Conservation (phyloP, 2,888 invertebrate genomes). For the Eilema sororculum region DNA sequence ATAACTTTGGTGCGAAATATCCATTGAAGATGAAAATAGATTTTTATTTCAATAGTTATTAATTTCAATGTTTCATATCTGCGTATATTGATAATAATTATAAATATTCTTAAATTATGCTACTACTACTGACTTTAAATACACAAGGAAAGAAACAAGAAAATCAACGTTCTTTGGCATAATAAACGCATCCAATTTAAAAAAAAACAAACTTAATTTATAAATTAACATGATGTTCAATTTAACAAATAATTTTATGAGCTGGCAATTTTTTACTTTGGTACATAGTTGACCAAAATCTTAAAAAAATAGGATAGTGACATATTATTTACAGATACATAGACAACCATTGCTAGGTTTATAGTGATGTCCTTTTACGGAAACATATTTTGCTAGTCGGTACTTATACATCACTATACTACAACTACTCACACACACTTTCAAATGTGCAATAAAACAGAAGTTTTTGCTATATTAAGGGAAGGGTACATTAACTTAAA, state of each 20-base stretch:
- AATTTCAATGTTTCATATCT: not conserved
- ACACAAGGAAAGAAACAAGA: constrained; percentile 34
- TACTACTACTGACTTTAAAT: constrained; percentile 8
- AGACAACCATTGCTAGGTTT: constrained; percentile 16
- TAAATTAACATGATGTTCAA: constrained; percentile 41
- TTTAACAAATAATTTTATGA: constrained; percentile 30
- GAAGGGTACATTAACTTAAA: not conserved
- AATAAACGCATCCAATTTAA: constrained; percentile 33
- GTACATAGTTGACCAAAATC: constrained; percentile 41
- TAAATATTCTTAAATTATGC: not conserved
- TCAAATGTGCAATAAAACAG: constrained; percentile 12
- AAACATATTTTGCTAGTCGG: not conserved
- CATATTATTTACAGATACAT: constrained; percentile 34
- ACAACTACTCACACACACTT: constrained; percentile 6
- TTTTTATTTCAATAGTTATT: not conserved
- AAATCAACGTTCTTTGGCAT: constrained; percentile 46
- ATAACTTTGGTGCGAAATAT: constrained; percentile 2
- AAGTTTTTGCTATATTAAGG: constrained; percentile 3
- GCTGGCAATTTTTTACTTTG: constrained; percentile 54
- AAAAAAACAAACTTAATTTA: constrained; percentile 37
- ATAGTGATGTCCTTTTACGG: constrained; percentile 5
- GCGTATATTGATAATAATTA: no score
- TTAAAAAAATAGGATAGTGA: constrained; percentile 16
- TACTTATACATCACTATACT: constrained; percentile 7
- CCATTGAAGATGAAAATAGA: not conserved